These are phyloP conservation scores for Pogonognathellus flavescens DNA, from an alignment of 1,140 invertebrate species.

Conservation along the genomic window DNA sequence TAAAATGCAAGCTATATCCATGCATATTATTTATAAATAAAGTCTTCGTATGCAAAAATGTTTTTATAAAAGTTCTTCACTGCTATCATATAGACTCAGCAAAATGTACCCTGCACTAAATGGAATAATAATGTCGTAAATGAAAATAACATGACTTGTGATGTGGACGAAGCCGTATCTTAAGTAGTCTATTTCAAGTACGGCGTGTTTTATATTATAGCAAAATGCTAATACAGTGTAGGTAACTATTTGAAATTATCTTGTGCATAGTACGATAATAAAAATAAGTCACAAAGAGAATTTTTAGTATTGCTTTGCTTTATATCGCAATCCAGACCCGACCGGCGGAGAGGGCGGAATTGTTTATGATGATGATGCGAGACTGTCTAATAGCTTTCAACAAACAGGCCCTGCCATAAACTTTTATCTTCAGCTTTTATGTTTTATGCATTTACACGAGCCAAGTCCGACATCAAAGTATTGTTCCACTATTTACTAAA, in stretches of 20 bases:
- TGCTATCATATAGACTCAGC: no score
- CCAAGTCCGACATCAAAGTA: not conserved
- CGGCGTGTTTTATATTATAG: not conserved
- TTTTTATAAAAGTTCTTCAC: no score
- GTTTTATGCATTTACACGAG: slow-evolving; percentile 50
- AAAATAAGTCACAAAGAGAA: slow-evolving; percentile 25
- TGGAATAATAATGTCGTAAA: no score
- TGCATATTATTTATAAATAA: no score
- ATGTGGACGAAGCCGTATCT: not conserved
- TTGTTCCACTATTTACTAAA: no score
- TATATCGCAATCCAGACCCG: not conserved
- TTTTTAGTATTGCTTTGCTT: slow-evolving; percentile 35
- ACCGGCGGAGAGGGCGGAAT: slow-evolving; percentile 37
- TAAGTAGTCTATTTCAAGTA: not conserved
- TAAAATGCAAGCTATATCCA: no score
- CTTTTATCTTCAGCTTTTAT: slow-evolving; percentile 42
- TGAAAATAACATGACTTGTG: no score
- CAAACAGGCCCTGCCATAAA: slow-evolving; percentile 45
- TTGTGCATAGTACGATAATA: not conserved
- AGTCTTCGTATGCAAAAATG: no score
- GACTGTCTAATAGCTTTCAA: slow-evolving; percentile 50
- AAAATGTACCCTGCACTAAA: no score
- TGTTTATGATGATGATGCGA: slow-evolving; percentile 48
- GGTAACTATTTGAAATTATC: no score
- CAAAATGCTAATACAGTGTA: not conserved